Conservation (phyloP, 1,140 invertebrate species). For the Danaus melanippus region DNA sequence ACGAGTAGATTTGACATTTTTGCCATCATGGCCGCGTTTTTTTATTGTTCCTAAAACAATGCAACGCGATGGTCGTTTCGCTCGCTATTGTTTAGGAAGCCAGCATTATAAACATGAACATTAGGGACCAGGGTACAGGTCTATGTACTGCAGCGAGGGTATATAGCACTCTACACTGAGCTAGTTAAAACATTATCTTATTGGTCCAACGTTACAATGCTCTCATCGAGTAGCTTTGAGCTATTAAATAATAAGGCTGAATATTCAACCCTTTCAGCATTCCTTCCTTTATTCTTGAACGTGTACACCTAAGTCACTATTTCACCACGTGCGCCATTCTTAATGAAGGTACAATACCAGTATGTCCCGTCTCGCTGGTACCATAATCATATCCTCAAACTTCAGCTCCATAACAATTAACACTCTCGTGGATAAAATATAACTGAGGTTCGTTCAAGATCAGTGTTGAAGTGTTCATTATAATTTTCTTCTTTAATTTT, state of each 20-base stretch:
- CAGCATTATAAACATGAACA: conserved; percentile 67
- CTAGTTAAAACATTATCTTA: background rate
- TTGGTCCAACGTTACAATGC: conserved; percentile 3
- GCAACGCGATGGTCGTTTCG: conserved; percentile 50
- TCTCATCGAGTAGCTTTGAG: background rate
- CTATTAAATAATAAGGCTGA: too few species aligned
- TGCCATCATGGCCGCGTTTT: conserved; percentile 56
- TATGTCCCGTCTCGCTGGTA: too few species aligned
- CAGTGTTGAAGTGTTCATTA: too few species aligned
- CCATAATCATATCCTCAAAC: too few species aligned
- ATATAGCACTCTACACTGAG: too few species aligned
- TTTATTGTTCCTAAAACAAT: conserved; percentile 68
- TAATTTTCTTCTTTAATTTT: too few species aligned
- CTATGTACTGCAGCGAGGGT: conserved; percentile 10
- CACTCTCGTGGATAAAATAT: too few species aligned
- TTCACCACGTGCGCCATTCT: too few species aligned
- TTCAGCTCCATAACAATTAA: too few species aligned
- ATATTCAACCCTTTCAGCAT: background rate
- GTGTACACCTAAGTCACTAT: too few species aligned
- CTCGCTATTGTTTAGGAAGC: conserved; percentile 49
- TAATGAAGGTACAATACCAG: too few species aligned
- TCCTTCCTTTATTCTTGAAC: background rate
- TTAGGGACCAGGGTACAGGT: conserved; percentile 38
- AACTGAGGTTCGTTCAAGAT: too few species aligned
- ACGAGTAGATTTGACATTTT: conserved; percentile 60